Evolutionary conservation across 2,113 vertebrate genomes (phyloP).

Genomic region (Plestiodon gilberti): DNA sequence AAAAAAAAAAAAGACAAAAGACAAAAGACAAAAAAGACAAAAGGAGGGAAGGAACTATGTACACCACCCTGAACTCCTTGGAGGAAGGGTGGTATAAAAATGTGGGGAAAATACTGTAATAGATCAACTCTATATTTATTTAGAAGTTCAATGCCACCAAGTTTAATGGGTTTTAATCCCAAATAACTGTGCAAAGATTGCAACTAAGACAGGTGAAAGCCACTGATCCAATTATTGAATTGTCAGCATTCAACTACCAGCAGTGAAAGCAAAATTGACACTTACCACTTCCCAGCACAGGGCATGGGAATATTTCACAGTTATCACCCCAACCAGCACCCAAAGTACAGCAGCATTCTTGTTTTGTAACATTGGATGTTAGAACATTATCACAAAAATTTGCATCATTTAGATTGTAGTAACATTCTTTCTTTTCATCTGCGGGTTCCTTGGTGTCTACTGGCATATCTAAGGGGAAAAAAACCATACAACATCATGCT

Average conservation of each 20-base stretch:
- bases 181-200: neutral
- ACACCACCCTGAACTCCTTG: no score
- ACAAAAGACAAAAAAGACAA: no score
- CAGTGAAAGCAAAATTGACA: neutral
- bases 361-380: slow-evolving; percentile 89
- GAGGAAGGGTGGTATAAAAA: no score
- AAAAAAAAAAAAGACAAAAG: no score
- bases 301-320: slow-evolving; percentile 96
- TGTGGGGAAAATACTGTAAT: no score
- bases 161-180: neutral
- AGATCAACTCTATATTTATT: neutral
- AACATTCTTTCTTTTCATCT: slow-evolving; percentile 94
- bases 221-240: neutral
- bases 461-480: slow-evolving; percentile 52
- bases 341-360: slow-evolving; percentile 97
- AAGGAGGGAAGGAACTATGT: no score
- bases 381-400: slow-evolving; percentile 96
- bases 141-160: neutral
- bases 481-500: neutral
- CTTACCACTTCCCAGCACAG: slow-evolving; percentile 90
- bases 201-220: neutral
- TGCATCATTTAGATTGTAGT: slow-evolving; percentile 91
- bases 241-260: neutral
- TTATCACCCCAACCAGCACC: slow-evolving; percentile 98
- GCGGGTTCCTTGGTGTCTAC: slow-evolving; percentile 58